Percentiles rank a stretch among this genome's conserved stretches.
Conservation (phyloP, 2,888 invertebrate genomes). For the Ceraclea dissimilis region DNA sequence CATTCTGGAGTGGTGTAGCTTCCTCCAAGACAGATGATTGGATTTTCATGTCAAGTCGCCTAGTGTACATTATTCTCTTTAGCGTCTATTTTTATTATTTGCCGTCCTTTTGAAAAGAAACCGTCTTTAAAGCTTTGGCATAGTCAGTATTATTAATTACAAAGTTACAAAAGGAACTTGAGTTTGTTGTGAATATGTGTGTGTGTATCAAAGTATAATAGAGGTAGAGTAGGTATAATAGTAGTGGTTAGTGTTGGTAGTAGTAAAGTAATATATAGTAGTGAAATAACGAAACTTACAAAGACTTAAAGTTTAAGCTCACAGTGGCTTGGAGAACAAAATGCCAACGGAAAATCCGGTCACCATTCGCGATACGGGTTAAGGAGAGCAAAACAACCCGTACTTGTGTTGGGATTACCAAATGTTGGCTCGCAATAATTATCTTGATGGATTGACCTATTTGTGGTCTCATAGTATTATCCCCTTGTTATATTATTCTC, state of each 20-base stretch:
- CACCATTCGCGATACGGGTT: slow-evolving; percentile 9
- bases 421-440: neutral
- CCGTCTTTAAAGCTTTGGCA: neutral
- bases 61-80: neutral
- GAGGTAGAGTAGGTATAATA: neutral
- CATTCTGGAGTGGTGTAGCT: too few relatives aligned
- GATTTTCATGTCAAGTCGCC: slow-evolving; percentile 1
- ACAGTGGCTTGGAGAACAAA: slow-evolving; percentile 2
- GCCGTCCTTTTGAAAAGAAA: neutral
- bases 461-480: neutral
- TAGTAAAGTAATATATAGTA: neutral
- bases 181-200: neutral
- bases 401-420: neutral
- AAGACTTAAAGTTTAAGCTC: slow-evolving; percentile 8
- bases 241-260: neutral
- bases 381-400: neutral
- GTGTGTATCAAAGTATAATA: neutral
- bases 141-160: slow-evolving; percentile 14
- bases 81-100: neutral
- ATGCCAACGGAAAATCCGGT: slow-evolving; percentile 12
- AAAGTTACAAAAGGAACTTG: slow-evolving; percentile 14
- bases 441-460: neutral
- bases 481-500: too few relatives aligned
- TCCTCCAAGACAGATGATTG: slow-evolving; percentile 5
- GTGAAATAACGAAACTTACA: slow-evolving; percentile 8